Evolutionary conservation across 2,888 invertebrate genomes (phyloP).

Genomic region (Troides helena): DNA sequence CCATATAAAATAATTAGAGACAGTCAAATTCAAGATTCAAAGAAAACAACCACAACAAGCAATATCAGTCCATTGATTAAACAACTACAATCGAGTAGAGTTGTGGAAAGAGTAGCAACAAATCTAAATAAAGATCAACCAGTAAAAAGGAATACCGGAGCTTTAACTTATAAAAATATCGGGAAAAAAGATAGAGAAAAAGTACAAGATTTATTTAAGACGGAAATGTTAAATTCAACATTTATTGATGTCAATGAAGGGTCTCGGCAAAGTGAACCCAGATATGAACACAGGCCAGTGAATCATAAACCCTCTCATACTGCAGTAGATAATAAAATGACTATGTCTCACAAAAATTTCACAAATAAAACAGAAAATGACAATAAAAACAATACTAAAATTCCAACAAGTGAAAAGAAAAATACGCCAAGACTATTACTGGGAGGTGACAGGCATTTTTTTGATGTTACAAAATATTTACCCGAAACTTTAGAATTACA

Average conservation of each 20-base stretch:
- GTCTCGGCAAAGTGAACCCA: conserved; percentile 65
- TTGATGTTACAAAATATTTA: conserved; percentile 48
- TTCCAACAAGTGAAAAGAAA: conserved; percentile 28
- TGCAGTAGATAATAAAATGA: conserved; percentile 58
- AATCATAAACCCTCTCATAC: conserved; percentile 64
- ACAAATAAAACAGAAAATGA: conserved; percentile 38
- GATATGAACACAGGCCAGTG: conserved; percentile 59
- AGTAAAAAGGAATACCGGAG: conserved; percentile 48
- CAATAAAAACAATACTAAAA: conserved; percentile 32
- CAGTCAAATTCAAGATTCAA: conserved; percentile 60
- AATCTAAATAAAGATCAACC: conserved; percentile 51
- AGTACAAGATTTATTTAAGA: conserved; percentile 38
- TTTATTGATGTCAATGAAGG: conserved; percentile 63
- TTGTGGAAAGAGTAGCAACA: conserved; percentile 56
- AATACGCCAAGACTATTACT: conserved; percentile 23
- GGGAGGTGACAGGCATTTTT: conserved; percentile 37
- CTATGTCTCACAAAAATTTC: conserved; percentile 59
- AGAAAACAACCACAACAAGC: conserved; percentile 62
- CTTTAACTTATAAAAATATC: conserved; percentile 62
- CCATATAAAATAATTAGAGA: conserved; percentile 75
- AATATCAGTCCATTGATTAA: conserved; percentile 70
- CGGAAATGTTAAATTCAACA: conserved; percentile 39
- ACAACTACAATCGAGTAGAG: conserved; percentile 64
- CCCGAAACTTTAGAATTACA: conserved; percentile 44
- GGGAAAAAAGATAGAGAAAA: conserved; percentile 59